Evolutionary conservation across 2,113 vertebrate species (phyloP).

Genomic region (Pangasianodon gigas): DNA sequence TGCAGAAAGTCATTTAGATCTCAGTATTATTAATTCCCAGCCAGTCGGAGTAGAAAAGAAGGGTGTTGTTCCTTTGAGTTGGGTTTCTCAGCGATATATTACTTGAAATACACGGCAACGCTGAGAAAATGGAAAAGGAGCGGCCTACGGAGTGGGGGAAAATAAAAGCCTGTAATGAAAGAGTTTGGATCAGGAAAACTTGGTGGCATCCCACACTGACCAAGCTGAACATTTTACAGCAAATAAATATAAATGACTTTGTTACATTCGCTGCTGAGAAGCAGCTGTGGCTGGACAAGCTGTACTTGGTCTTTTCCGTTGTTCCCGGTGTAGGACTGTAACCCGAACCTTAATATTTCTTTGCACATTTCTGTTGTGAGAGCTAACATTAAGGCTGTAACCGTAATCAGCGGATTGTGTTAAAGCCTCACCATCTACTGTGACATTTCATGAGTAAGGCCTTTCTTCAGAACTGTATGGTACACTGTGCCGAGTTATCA

Average conservation of each 20-base stretch:
- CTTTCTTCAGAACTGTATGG: slow-evolving; percentile 35
- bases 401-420: neutral
- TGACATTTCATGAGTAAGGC: slow-evolving; percentile 42
- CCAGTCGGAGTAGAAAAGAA: neutral
- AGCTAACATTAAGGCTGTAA: slow-evolving; percentile 26
- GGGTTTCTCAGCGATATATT: slow-evolving; percentile 5
- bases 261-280: neutral
- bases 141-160: neutral
- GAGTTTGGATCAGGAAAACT: neutral
- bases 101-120: slow-evolving; percentile 16
- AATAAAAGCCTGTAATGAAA: neutral
- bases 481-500: slow-evolving; percentile 38
- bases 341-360: slow-evolving; percentile 19
- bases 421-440: slow-evolving; percentile 44
- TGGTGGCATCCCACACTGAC: neutral
- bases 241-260: neutral
- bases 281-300: neutral
- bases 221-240: neutral
- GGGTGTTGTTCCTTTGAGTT: neutral
- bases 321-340: neutral
- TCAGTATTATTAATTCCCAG: slow-evolving; percentile 37
- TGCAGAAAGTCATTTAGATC: neutral
- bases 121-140: neutral
- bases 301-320: neutral
- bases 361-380: slow-evolving; percentile 33